These are phyloP conservation scores for Capitella teleta DNA, from an alignment of 1,140 invertebrate genomes.

Conservation along the genomic window DNA sequence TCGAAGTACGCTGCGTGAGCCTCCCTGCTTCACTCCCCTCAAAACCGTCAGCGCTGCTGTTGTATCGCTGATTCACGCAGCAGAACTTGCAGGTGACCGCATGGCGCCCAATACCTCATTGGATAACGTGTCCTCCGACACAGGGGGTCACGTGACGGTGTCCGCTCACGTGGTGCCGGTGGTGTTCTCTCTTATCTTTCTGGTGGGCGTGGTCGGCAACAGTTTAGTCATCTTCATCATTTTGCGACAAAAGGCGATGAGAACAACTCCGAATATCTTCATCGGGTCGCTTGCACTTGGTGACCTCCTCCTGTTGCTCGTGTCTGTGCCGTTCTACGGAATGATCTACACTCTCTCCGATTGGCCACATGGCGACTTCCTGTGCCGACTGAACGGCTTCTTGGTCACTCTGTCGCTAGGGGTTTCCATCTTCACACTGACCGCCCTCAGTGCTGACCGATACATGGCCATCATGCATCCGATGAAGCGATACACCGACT, in stretches of 20 bases:
- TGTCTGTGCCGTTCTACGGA: constrained; percentile 66
- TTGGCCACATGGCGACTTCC: constrained; percentile 66
- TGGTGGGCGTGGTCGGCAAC: constrained; percentile 79
- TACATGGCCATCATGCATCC: constrained; percentile 77
- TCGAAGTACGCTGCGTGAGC: too few species aligned
- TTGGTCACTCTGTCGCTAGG: constrained; percentile 87
- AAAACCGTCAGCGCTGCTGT: too few species aligned
- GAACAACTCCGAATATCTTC: constrained; percentile 81
- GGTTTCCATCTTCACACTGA: constrained; percentile 85
- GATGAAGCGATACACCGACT: constrained; percentile 52
- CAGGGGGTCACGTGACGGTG: too few species aligned
- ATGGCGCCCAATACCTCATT: too few species aligned
- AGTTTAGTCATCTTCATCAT: constrained; percentile 60
- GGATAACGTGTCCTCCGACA: too few species aligned
- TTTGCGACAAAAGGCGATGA: constrained; percentile 27
- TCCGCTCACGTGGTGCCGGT: constrained; percentile 78
- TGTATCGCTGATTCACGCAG: too few species aligned
- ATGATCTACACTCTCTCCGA: constrained; percentile 72
- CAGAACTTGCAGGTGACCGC: too few species aligned
- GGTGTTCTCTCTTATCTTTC: constrained; percentile 72
- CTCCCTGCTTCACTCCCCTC: too few species aligned
- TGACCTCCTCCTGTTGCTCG: constrained; percentile 67
- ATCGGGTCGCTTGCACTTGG: constrained; percentile 68
- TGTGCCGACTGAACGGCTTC: constrained; percentile 71
- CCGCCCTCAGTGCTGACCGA: constrained; percentile 75